Base-by-base conservation (phyloP, 2,888 invertebrate genomes). In the Drosophila aldrichi region DNA sequence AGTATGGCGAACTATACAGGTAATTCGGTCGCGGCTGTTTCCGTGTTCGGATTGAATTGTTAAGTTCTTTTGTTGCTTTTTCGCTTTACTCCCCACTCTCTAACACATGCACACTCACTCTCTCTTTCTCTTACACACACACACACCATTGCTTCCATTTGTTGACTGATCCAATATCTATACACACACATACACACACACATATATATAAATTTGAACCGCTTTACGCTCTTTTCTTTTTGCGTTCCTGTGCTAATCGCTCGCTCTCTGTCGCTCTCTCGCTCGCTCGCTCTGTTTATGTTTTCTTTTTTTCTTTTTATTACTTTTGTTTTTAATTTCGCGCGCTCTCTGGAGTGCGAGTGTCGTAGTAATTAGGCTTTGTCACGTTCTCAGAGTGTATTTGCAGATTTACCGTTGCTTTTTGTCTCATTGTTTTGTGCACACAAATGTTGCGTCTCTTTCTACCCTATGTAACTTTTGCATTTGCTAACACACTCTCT, bases 1-100 rank as follows among this genome's bases (percentile, higher is more conserved):
- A 92, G 91, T 91, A 92, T 92, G 80, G 90, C 90, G 82, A 79
- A 72, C 81, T 76, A 87, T 78, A 77, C 88, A 92, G 92, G 92
- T 92, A 92, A 92, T 90, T 91, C 90, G 91, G 88, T 82, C 82
- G 85, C 81, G 78, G 74, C 43, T 68, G 61, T 62, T 36, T 18
- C 58, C 38, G 43, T 64, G 61, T 63, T 68, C 79, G 71, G 65
- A 71, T 75, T 46, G 48, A 70, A 49, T 79, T 65, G 51, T 79
- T 65, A 32, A 44, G 46, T 69, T 64, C 57, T 51, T 59, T 63
- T 66, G 40, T 57, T 56, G 41, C 63, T 43, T 36, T 43, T 29
- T 49, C 38, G 20, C 41, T 51, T 32, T 48, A 12, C 41, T 18
- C 2, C 4, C 12, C 38, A 22, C 34, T 49, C 32, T 43, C 4